These are phyloP conservation scores for Halictus quadricinctus DNA, from an alignment of 2,888 invertebrate genomes.

Conservation along the genomic window DNA sequence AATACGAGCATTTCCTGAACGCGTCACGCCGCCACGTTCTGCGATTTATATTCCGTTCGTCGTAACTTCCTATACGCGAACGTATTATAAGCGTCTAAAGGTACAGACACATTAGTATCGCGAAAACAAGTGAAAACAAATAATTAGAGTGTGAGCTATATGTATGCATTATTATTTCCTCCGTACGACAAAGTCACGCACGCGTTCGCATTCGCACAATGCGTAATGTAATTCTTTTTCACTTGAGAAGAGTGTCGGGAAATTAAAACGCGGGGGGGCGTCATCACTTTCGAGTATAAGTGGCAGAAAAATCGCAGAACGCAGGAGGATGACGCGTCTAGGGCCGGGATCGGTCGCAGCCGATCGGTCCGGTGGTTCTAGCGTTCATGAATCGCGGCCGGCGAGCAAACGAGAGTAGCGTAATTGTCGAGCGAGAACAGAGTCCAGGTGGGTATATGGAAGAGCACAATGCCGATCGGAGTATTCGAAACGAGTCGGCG, in stretches of 20 bases:
- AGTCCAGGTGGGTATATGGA: constrained; percentile 32
- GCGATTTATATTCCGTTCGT: too few relatives aligned
- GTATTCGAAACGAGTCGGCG: constrained; percentile 5
- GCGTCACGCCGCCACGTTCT: too few relatives aligned
- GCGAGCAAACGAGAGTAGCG: not conserved
- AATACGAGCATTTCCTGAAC: not conserved
- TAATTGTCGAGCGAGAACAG: not conserved
- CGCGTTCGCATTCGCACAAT: too few relatives aligned
- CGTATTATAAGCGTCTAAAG: too few relatives aligned
- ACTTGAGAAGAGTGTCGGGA: not conserved
- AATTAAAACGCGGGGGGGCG: not conserved
- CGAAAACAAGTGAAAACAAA: too few relatives aligned
- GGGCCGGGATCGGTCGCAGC: not conserved
- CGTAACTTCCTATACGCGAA: too few relatives aligned
- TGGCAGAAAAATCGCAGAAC: too few relatives aligned
- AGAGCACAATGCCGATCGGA: not conserved
- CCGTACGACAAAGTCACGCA: too few relatives aligned
- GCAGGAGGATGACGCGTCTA: not conserved
- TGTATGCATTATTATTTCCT: too few relatives aligned
- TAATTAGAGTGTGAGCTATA: too few relatives aligned
- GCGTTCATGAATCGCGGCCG: not conserved
- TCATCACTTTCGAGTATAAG: not conserved
- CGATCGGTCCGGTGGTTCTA: not conserved
- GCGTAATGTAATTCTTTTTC: too few relatives aligned
- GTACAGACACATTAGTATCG: too few relatives aligned